Percentiles rank a stretch among this genome's conserved stretches.
These are phyloP conservation scores for Tetheella fluctuosa DNA, from an alignment of 2,888 invertebrate species.

Conservation along the genomic window DNA sequence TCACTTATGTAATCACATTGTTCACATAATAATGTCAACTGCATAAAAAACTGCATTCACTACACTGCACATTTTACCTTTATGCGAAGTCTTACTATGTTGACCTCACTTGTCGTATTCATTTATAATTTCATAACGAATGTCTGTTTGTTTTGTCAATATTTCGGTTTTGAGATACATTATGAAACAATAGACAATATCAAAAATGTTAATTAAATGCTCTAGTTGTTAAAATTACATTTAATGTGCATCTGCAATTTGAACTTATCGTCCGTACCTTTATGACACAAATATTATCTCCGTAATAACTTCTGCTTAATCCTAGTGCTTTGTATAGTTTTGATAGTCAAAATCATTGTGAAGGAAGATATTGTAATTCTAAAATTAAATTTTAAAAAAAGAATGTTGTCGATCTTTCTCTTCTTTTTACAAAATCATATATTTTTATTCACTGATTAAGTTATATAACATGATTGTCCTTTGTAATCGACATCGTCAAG, in stretches of 20 bases:
- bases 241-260: not conserved
- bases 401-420: too few species aligned
- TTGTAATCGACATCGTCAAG: conserved; percentile 48
- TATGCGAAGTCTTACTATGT: conserved; percentile 12
- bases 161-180: not conserved
- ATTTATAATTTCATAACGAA: conserved; percentile 7
- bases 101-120: conserved; percentile 12
- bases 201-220: not conserved
- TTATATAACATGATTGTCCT: conserved; percentile 31
- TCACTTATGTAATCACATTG: conserved; percentile 45
- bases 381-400: too few species aligned
- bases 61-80: conserved; percentile 8
- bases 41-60: conserved; percentile 14
- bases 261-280: not conserved
- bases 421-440: not conserved
- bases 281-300: not conserved
- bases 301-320: not conserved
- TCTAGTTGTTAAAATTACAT: not conserved
- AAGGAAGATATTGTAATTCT: too few species aligned
- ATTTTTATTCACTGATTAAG: not conserved
- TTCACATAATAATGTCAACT: conserved; percentile 38
- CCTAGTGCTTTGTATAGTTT: too few species aligned
- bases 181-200: not conserved
- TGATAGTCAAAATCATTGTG: too few species aligned
- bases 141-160: conserved; percentile 10